Conservation (phyloP, 1,140 invertebrate species). For the Drosophila baimaii region DNA sequence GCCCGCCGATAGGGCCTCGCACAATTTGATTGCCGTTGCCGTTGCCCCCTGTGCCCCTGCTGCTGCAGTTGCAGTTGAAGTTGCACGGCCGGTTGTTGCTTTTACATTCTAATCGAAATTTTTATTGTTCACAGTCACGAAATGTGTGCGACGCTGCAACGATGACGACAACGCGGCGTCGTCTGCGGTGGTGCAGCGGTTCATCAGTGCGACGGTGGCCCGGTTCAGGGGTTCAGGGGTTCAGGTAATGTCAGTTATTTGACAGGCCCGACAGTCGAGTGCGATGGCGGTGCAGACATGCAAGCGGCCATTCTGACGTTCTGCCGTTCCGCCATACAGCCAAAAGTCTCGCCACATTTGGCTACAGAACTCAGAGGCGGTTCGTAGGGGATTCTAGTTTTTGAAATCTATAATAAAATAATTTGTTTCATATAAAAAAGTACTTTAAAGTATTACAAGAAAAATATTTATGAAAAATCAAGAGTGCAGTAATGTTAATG, state of each 20-base stretch:
- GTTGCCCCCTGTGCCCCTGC: conserved; percentile 15
- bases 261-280: conserved; percentile 76
- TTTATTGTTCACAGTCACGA: conserved; percentile 79
- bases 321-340: conserved; percentile 15
- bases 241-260: conserved; percentile 81
- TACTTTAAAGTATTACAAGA: too few relatives aligned
- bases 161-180: conserved; percentile 51
- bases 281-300: conserved; percentile 50
- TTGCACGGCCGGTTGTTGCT: conserved; percentile 62
- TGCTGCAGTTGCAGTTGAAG: conserved; percentile 53
- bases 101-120: conserved; percentile 82
- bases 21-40: conserved; percentile 67
- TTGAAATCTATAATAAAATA: too few relatives aligned
- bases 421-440: too few relatives aligned
- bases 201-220: conserved; percentile 5
- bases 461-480: too few relatives aligned
- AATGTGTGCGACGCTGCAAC: conserved; percentile 64
- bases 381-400: too few relatives aligned
- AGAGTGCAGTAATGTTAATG: too few relatives aligned
- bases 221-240: conserved; percentile 2
- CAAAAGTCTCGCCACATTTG: conserved; percentile 44
- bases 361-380: conserved; percentile 38
- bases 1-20: conserved; percentile 9
- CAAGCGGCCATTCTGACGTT: conserved; percentile 23
- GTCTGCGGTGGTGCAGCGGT: conserved; percentile 49